Conservation (phyloP, 2,888 invertebrate genomes). For the Brachypalpus laphriformis region DNA sequence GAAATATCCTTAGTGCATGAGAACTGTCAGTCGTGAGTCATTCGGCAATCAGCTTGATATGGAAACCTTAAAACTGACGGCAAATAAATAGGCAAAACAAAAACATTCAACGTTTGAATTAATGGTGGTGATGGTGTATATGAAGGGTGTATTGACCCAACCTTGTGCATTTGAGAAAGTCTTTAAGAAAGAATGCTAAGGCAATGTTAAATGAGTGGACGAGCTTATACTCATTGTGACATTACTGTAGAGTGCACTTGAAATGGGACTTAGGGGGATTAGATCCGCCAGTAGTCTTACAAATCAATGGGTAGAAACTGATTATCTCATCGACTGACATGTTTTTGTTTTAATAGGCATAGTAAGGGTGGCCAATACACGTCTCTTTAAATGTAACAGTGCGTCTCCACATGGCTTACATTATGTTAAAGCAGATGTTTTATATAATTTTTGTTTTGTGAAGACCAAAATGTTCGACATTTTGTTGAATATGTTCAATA, state of each 20-base stretch:
- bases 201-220: not conserved
- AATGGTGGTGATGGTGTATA: not conserved
- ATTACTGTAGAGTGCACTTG: not conserved
- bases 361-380: too few species aligned
- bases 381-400: too few species aligned
- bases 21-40: conserved; percentile 31
- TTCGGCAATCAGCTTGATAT: conserved; percentile 2
- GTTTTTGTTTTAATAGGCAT: too few species aligned
- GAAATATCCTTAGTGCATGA: not conserved
- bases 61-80: conserved; percentile 42
- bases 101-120: not conserved
- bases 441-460: too few species aligned
- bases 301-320: too few species aligned
- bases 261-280: too few species aligned
- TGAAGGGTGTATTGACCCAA: conserved; percentile 6
- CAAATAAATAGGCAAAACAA: not conserved
- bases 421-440: too few species aligned
- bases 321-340: too few species aligned
- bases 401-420: too few species aligned
- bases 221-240: not conserved
- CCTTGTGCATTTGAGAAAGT: conserved; percentile 6
- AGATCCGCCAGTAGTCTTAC: too few species aligned
- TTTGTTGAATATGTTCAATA: too few species aligned
- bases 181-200: conserved; percentile 3
- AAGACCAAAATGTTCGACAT: too few species aligned